phyloP scores from a whole-genome alignment of 2,888 invertebrate species.

The Aradus depressus region DNA sequence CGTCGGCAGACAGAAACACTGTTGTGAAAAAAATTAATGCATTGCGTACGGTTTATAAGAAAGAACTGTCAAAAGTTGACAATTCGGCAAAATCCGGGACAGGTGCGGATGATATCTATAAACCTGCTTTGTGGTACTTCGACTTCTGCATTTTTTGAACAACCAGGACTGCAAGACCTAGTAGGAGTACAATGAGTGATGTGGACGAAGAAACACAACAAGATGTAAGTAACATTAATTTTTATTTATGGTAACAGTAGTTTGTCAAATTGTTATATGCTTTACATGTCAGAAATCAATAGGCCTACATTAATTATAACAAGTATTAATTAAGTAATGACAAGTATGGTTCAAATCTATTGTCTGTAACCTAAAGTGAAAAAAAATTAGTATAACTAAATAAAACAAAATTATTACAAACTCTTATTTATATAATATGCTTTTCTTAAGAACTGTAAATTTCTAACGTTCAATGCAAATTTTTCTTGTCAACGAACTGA shows the following conservation, averaged over 20 bases:
- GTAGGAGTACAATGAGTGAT: neutral
- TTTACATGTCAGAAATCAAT: constrained; percentile 1
- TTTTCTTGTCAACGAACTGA: constrained; percentile 8
- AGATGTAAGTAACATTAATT: neutral
- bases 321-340: neutral
- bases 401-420: too few relatives aligned
- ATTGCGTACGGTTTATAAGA: too few relatives aligned
- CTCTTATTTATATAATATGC: too few relatives aligned
- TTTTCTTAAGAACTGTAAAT: constrained; percentile 6
- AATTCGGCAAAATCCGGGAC: too few relatives aligned
- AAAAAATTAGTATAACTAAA: too few relatives aligned
- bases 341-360: neutral
- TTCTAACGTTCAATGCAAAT: neutral
- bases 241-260: neutral
- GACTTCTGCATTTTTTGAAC: neutral
- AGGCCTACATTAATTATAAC: neutral
- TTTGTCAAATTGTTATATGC: neutral
- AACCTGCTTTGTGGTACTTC: constrained; percentile 1
- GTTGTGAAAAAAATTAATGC: too few relatives aligned
- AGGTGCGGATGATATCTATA: neutral
- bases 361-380: too few relatives aligned
- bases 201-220: neutral
- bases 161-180: neutral
- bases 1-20: too few relatives aligned
- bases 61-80: too few relatives aligned